Base-by-base conservation (phyloP, 2,888 invertebrate genomes). In the Ochlodes sylvanus region DNA sequence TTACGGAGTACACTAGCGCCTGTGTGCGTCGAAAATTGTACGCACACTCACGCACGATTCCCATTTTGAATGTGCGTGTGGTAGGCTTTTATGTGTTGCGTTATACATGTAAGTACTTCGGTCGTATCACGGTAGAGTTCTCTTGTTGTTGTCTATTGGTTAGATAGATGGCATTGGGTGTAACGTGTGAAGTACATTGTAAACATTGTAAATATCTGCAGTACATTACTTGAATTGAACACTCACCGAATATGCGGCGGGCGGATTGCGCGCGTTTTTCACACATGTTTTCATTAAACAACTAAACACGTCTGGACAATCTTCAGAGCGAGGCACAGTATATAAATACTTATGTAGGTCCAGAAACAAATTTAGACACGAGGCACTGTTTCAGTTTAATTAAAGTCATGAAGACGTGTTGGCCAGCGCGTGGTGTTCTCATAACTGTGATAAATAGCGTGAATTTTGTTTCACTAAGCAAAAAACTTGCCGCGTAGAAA, bases 401-500 rank as follows among this genome's bases (percentile, higher is more conserved):
- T 90, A 88, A 90, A 88, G 79, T 83, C 76, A 80, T 79, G 82
- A 84, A 90, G 88, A 92, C 92, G 92, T 93, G 92, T 79, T 90
- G 85, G 88, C 88, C 82, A 88, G 84, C 81, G 87, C 88, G 88
- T 80, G 89, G 90, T 90, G 86, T 88, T 85, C 86, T 89, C 86
- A 90, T 90, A 90, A 92, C 92, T 93, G 92, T 92, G 90, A 90
- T 92, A 89, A 89, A 87, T 81, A 78, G 77, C 80, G 82, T 84
- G 79, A 81, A 85, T 83, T 85, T 85, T 83, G 84, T 90, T 86
- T 84, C 82, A 87, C 89, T 76, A 84, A 81, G 83, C 82, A 85
- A 89, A 90, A 91, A 91, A 88, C 88, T 84, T 83, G 81, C 85
- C 88, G 86, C 89, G 82, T 84, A 85, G 89, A 90, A 92, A 92